Conservation (phyloP, 2,797 vertebrate genomes). For the Phalanger gymnotis region DNA sequence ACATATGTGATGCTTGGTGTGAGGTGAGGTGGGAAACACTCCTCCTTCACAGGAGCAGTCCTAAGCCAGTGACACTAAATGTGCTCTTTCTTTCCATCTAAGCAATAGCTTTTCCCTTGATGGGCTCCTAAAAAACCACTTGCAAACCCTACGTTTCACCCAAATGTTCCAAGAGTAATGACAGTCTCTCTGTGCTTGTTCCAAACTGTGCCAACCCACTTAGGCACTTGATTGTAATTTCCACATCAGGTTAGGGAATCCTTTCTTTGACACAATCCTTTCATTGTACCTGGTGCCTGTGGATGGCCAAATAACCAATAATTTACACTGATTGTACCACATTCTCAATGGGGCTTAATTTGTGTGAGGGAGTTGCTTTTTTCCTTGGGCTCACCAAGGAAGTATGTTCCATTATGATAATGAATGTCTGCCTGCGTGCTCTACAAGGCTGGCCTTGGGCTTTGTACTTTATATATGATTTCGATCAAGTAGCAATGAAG, state of each 20-base stretch:
- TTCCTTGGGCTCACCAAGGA: conserved; percentile 36
- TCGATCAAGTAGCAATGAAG: background rate
- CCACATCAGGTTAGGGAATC: background rate
- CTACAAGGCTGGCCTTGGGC: conserved; percentile 53
- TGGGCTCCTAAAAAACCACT: background rate
- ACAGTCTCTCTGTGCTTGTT: conserved; percentile 6
- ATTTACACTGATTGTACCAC: conserved; percentile 33
- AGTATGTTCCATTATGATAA: conserved; percentile 33
- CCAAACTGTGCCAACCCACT: background rate
- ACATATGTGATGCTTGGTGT: background rate
- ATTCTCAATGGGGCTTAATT: conserved; percentile 46
- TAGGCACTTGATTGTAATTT: background rate
- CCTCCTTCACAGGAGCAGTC: background rate
- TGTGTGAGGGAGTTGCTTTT: conserved; percentile 52
- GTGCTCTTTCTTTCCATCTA: background rate
- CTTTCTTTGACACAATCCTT: conserved; percentile 33
- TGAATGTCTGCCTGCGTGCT: conserved; percentile 58
- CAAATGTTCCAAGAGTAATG: background rate
- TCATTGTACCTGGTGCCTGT: background rate
- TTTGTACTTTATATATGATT: conserved; percentile 2
- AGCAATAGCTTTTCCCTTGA: background rate
- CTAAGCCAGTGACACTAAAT: background rate
- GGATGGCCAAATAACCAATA: background rate
- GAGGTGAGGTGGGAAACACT: background rate
- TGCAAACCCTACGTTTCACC: background rate